These are phyloP conservation scores for Gadopsis marmoratus DNA, from an alignment of 2,797 vertebrate genomes.

Conservation along the genomic window DNA sequence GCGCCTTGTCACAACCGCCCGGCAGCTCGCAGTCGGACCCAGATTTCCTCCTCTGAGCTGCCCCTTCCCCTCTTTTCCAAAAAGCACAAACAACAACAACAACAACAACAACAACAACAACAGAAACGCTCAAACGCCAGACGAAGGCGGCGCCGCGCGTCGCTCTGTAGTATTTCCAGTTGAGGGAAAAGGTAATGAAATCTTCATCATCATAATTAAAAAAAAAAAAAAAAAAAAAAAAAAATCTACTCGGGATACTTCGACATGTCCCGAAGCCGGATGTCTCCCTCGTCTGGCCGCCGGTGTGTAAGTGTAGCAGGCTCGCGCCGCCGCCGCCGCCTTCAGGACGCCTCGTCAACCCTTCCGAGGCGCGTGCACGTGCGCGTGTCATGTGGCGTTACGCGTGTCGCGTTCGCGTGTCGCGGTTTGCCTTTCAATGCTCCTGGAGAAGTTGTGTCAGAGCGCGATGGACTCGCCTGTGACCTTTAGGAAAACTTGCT, in stretches of 20 bases:
- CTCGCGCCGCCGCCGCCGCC: slow-evolving; percentile 67
- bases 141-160: slow-evolving; percentile 45
- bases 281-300: slow-evolving; percentile 85
- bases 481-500: background rate
- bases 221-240: background rate
- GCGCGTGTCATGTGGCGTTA: slow-evolving; percentile 11
- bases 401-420: slow-evolving; percentile 17
- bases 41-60: slow-evolving; percentile 37
- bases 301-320: slow-evolving; percentile 76
- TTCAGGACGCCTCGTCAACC: slow-evolving; percentile 53
- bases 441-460: background rate
- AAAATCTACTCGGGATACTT: slow-evolving; percentile 74
- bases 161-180: slow-evolving; percentile 64
- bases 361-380: slow-evolving; percentile 20
- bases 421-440: no score
- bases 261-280: slow-evolving; percentile 79
- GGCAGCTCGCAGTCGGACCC: slow-evolving; percentile 50
- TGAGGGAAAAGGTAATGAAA: slow-evolving; percentile 73
- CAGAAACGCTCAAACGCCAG: slow-evolving; percentile 2
- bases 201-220: slow-evolving; percentile 34
- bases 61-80: slow-evolving; percentile 20
- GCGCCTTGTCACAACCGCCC: slow-evolving; percentile 72
- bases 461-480: slow-evolving; percentile 8
- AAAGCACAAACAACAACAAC: background rate
- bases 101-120: no score